A percentile compares a stretch with the other conserved stretches of the same genome.
Evolutionary conservation across 2,113 vertebrate genomes (phyloP).

Genomic region (Microtus montanus): DNA sequence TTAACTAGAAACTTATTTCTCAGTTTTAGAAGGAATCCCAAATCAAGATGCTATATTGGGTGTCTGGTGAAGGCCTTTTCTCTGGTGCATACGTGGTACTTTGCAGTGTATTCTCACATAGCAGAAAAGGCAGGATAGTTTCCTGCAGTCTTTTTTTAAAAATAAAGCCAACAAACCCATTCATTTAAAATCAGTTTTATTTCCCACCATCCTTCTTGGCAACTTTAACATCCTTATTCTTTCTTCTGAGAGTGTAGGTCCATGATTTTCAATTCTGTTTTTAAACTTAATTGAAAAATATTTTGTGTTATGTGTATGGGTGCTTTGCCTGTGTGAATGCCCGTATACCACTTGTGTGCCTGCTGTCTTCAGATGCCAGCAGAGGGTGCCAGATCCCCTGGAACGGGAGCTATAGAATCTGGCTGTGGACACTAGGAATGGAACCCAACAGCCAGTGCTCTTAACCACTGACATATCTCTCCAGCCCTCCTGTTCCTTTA

Average conservation of each 20-base stretch:
- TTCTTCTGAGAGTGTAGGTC: neutral
- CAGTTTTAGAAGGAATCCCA: neutral
- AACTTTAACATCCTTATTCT: neutral
- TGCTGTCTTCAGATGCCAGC: neutral
- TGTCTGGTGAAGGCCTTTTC: neutral
- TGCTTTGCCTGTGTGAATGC: neutral
- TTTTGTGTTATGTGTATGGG: neutral
- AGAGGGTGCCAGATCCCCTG: neutral
- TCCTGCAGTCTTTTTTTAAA: neutral
- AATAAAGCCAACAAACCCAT: neutral
- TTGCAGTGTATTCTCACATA: neutral
- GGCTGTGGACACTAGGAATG: neutral
- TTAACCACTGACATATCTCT: neutral
- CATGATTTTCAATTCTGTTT: conserved; percentile 3
- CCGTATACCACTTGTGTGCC: neutral
- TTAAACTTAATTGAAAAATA: neutral
- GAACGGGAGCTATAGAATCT: neutral
- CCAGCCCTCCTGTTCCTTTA: too few relatives aligned
- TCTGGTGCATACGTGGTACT: neutral
- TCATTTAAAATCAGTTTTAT: neutral
- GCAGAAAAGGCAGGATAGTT: neutral
- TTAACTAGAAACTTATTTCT: neutral
- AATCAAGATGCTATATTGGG: neutral
- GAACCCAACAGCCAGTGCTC: neutral
- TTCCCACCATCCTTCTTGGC: neutral